phyloP scores from a whole-genome alignment of 2,113 vertebrate genomes.

The Poeciliopsis prolifica region DNA sequence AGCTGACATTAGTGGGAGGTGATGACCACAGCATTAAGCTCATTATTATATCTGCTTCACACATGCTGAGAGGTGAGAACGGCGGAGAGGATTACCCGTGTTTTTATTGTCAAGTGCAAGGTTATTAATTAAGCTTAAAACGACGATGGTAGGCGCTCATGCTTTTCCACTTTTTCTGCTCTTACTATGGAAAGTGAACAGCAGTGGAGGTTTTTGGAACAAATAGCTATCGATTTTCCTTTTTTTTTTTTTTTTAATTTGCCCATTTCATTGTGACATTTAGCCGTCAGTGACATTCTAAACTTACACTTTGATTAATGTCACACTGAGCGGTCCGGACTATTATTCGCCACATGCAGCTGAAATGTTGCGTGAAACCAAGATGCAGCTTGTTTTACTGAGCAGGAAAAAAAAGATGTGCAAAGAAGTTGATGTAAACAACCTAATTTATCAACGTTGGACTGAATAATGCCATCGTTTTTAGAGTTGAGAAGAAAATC shows the following conservation, averaged over 20 bases:
- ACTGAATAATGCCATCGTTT: not conserved
- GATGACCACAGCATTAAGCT: conserved; percentile 21
- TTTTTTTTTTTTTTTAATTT: not conserved
- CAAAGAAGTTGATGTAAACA: not conserved
- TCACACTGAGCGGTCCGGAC: not conserved
- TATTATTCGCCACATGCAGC: not conserved
- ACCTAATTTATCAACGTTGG: not conserved
- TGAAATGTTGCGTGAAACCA: not conserved
- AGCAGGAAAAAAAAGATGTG: not conserved
- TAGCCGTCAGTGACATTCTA: not conserved
- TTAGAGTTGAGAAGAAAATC: not conserved
- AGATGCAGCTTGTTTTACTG: not conserved
- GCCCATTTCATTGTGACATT: conserved; percentile 1
- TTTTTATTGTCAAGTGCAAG: not conserved
- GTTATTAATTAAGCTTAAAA: not conserved
- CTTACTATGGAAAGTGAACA: not conserved
- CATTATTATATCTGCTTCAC: conserved; percentile 11
- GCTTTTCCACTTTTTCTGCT: not conserved
- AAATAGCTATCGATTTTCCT: not conserved
- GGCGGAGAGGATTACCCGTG: not conserved
- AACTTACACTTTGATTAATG: not conserved
- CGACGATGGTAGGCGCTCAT: not conserved
- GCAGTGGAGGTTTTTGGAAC: not conserved
- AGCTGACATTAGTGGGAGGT: conserved; percentile 21
- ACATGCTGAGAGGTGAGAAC: not conserved